Evolutionary conservation across 1,140 invertebrate genomes (phyloP), one percentile per base, ranked within the genome.

Genomic region (Orchestia grillus): DNA sequence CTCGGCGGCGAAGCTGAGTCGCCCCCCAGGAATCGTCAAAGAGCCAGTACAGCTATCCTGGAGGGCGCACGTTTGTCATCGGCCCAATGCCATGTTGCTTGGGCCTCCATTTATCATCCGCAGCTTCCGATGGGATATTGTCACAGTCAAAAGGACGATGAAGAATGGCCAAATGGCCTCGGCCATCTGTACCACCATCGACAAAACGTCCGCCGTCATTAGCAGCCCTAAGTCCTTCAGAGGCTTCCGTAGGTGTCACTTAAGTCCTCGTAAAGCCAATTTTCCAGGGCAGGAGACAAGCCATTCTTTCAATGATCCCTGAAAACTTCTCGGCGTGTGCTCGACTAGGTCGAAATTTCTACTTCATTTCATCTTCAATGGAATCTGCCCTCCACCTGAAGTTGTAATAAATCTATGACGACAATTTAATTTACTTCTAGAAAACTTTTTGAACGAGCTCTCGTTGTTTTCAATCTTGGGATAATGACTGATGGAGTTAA

Each of bases 131-230:
- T 42, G 88, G 88, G 88, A 90, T 90, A 90, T 90, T 90, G 88
- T 90, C 88, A 90, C 88, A 90, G 88, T 90, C 88, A 90, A 41
- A 90, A 44, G 88, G 88, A 90, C 88, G 88, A 90, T 90, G 88
- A 90, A 44, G 88, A 41, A 90, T 90, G 88, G 88, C 88, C 88
- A 90, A 90, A 90, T 90, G 88, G 88, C 43, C 43, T 44, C 43
- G 88, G 36, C 88, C 88, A 90, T 90, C 88, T 90, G 88, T 90
- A 44, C 88, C 88, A 90, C 88, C 88, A 90, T 90, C 88, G 43
- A 90, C 88, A 90, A 90, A 42, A 42, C 88, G 88, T 90, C 43
- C 88, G 43, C 88, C 88, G 43, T 90, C 88, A 90, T 90, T 90
- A 90, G 88, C 88, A 44, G 43, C 88, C 15, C 4, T 90, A 44